Evolutionary conservation across 1,140 invertebrate genomes (phyloP).

Genomic region (Nixonia krombeini): DNA sequence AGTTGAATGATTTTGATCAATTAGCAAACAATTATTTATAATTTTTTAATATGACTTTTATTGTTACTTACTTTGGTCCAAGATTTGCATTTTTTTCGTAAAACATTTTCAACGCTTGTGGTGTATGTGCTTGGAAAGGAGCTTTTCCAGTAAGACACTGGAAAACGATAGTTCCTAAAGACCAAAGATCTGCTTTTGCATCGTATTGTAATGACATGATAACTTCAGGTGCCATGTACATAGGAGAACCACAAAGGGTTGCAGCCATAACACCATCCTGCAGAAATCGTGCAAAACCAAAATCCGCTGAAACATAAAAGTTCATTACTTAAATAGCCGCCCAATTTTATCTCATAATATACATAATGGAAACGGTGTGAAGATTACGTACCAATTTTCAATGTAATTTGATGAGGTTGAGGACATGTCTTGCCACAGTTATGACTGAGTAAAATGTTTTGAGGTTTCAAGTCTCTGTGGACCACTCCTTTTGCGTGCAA

Average conservation of each 20-base stretch:
- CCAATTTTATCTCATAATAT: not conserved
- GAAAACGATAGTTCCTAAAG: conserved; percentile 98
- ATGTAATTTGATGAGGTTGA: conserved; percentile 89
- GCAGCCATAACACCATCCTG: conserved; percentile 99
- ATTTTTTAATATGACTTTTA: no score
- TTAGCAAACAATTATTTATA: no score
- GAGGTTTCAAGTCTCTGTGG: conserved; percentile 98
- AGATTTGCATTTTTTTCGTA: conserved; percentile 98
- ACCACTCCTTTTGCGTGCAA: conserved; percentile 97
- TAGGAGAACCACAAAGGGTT: conserved; percentile 98
- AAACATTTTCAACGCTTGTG: conserved; percentile 97
- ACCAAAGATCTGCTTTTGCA: conserved; percentile 99
- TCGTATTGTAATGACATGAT: conserved; percentile 99
- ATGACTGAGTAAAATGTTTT: conserved; percentile 95
- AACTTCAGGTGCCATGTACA: conserved; percentile 99
- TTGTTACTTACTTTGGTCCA: conserved; percentile 91
- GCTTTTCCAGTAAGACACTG: conserved; percentile 99
- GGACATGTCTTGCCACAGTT: conserved; percentile 84
- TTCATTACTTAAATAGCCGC: not conserved
- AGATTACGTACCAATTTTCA: conserved; percentile 89
- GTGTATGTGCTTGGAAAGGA: conserved; percentile 97
- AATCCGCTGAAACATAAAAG: conserved; percentile 85
- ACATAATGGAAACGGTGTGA: not conserved
- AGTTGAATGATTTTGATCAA: no score
- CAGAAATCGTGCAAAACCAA: conserved; percentile 98